Base-by-base conservation (phyloP, 2,888 invertebrate genomes). In the Andrena fulva region DNA sequence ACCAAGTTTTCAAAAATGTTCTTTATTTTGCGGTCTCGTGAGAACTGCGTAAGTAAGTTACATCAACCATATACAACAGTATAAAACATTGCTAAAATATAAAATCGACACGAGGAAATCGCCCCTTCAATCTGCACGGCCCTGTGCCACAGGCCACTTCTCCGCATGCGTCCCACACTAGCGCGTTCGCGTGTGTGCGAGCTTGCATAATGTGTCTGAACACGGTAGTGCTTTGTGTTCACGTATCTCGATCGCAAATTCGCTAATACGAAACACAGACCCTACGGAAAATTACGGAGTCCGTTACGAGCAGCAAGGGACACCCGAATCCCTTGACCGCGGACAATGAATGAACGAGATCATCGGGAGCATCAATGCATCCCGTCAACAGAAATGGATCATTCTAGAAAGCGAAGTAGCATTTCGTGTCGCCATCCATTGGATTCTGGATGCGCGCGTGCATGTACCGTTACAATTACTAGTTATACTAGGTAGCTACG, bases 231-330 rank as follows among this genome's bases (percentile, higher is more conserved):
- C 52, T 27, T 27, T 20, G 27, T 27, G 56, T 54, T 60, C 10
- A 12, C 66, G 35, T 63, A 69, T 56, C 20, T 31, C 10, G 31
- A 42, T 67, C 33, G 24, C 56, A 70, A 74, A 79, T 82, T 82
- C 62, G 67, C 64, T 72, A 69, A 66, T 7, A 56, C 76, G 70
- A 63, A 70, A 56, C 33, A 56, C 59, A 20, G 59, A 59, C 62
- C 81, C 73, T 56, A 73, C 76, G 85, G 84, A 84, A 84, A 85
- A 76, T 81, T 84, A 81, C 84, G 20, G 60, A 71, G 67, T 56
- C 66, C 66, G 84, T 84, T 85, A 54, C 2, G 10, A 31, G 2
- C 12, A 16, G 8, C 42, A 82, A 76, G 42, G 84, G 66, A 68
- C n/a, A 27, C 20, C 56, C 20, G 60, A 59, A 66, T 70, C 66